Base-by-base conservation (phyloP, 2,888 invertebrate species). In the Strigamia maritima region DNA sequence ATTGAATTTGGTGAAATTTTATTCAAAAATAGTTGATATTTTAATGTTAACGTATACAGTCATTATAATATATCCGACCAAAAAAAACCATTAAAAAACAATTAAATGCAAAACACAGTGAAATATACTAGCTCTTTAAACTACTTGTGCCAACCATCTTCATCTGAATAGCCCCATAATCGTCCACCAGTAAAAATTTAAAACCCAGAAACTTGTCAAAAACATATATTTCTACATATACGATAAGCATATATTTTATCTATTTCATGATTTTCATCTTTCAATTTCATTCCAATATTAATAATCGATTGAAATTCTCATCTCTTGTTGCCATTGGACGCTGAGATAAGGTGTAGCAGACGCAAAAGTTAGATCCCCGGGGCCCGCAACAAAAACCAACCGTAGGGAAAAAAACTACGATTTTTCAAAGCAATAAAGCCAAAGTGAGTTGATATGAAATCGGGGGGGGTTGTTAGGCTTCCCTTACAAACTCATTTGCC, bases 401-500 rank as follows among this genome's bases (percentile, higher is more conserved):
- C 60, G 60, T 60, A 19, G 60, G 60, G 22, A 60, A 60, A 60
- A 60, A n/a, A n/a, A n/a, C n/a, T 60, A 24, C 60, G 60, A 60
- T 60, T 60, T 60, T 60, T 24, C 3, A 60, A n/a, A 60, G 60
- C 24, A 60, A 60, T 60, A 60, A 60, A 60, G 60, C 60, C 60
- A 60, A 60, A 60, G 60, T 22, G 60, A 22, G 19, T 60, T 60
- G 60, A 60, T 60, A 60, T 60, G 60, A n/a, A 60, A 60, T 24
- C 22, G 60, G 19, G 60, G 60, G 19, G 60, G 60, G 60, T 60
- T 60, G 60, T 60, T 22, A 60, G 10, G 60, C 60, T 19, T 60
- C 60, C 60, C 60, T 60, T 60, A 60, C 60, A 60, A 60, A 19
- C 60, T 60, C 60, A 60, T 60, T 60, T 60, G 60, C 60, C 60